Evolutionary conservation across 2,888 invertebrate species (phyloP).

Genomic region (Tupiocoris notatus): DNA sequence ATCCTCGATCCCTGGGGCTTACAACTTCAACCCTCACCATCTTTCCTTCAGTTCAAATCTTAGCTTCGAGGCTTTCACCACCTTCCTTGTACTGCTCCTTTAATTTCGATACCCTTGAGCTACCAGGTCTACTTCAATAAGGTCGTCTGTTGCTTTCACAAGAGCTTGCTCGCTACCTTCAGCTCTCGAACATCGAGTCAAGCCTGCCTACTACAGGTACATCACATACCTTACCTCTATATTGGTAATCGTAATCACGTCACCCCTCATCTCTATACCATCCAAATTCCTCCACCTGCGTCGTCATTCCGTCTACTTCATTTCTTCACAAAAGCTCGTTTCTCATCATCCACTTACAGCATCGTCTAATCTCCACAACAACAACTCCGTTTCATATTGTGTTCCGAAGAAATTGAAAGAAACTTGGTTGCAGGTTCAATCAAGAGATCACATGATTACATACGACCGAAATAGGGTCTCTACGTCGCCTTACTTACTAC

Average conservation of each 20-base stretch:
- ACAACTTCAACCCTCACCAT: background rate
- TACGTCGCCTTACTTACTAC: no score
- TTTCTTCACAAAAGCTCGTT: conserved; percentile 32
- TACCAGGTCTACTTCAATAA: conserved; percentile 20
- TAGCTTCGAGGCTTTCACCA: no score
- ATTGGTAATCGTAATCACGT: conserved; percentile 35
- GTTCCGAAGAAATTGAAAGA: no score
- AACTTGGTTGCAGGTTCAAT: no score
- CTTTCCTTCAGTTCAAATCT: background rate
- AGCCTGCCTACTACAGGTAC: background rate
- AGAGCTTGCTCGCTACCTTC: background rate
- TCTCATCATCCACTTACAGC: conserved; percentile 6
- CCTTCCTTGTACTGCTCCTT: background rate
- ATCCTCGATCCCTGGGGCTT: background rate
- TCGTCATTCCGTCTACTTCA: conserved; percentile 10
- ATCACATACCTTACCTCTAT: background rate
- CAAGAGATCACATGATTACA: no score
- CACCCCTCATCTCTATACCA: background rate
- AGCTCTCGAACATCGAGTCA: background rate
- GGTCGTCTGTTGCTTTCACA: conserved; percentile 28
- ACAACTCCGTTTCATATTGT: background rate
- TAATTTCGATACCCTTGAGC: conserved; percentile 35
- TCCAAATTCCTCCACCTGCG: no score
- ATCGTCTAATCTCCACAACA: background rate
- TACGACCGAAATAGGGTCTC: no score